Evolutionary conservation across 2,888 invertebrate genomes (phyloP).

Genomic region (Pristionchus arcanus): DNA sequence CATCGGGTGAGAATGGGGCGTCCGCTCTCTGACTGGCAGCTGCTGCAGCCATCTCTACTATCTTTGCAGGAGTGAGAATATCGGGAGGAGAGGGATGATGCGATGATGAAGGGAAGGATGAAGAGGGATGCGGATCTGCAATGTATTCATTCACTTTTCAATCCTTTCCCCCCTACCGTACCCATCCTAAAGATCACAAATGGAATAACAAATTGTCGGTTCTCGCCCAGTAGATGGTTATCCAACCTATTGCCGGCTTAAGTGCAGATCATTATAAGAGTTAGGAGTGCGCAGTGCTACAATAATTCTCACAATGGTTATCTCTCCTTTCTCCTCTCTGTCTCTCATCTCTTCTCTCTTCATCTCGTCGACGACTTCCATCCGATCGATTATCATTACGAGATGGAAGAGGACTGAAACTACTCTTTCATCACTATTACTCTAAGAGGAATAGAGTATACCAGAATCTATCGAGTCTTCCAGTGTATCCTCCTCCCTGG

Average conservation of each 20-base stretch:
- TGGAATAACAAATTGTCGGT: no score
- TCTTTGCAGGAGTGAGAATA: neutral
- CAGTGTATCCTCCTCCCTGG: slow-evolving; percentile 8
- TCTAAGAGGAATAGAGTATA: neutral
- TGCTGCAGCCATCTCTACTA: neutral
- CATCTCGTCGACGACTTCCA: neutral
- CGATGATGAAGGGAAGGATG: neutral
- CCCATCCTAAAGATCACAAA: neutral
- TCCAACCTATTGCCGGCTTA: no score
- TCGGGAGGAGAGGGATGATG: neutral
- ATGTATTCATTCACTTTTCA: neutral
- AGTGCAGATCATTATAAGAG: neutral
- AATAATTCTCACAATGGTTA: slow-evolving; percentile 27
- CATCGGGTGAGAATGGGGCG: neutral
- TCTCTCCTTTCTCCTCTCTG: slow-evolving; percentile 30
- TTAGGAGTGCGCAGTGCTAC: slow-evolving; percentile 16
- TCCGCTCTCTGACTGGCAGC: neutral
- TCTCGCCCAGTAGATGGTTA: no score
- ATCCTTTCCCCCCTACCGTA: neutral
- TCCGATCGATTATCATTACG: neutral
- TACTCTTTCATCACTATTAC: neutral
- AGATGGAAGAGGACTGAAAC: neutral
- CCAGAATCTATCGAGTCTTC: slow-evolving; percentile 22
- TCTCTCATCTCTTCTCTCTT: neutral
- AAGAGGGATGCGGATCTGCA: neutral